Evolutionary conservation across 2,888 invertebrate species (phyloP).

Genomic region (Nyleta sp.): DNA sequence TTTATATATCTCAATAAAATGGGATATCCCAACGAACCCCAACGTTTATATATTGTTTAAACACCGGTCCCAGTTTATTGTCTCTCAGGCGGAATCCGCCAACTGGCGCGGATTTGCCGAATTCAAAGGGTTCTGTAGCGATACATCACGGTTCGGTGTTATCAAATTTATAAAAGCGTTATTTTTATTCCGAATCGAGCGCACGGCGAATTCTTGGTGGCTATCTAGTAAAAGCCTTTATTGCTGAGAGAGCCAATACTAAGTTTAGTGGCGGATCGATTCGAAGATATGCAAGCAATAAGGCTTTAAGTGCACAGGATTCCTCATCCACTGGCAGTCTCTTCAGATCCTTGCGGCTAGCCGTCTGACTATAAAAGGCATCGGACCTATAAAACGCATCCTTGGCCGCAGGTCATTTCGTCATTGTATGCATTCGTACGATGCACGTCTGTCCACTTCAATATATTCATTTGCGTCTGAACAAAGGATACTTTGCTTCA

Average conservation of each 20-base stretch:
- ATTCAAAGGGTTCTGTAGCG: slow-evolving; percentile 38
- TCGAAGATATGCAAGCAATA: slow-evolving; percentile 82
- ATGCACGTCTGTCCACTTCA: slow-evolving; percentile 48
- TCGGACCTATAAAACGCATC: slow-evolving; percentile 82
- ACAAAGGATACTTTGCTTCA: slow-evolving; percentile 49
- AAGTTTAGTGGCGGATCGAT: slow-evolving; percentile 81
- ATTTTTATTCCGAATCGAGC: slow-evolving; percentile 35
- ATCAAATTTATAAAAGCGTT: slow-evolving; percentile 50
- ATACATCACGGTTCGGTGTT: slow-evolving; percentile 39
- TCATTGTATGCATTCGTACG: slow-evolving; percentile 77
- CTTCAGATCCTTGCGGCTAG: slow-evolving; percentile 75
- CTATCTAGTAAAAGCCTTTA: slow-evolving; percentile 80
- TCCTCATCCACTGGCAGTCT: slow-evolving; percentile 78
- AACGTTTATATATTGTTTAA: slow-evolving; percentile 57
- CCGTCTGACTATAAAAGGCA: slow-evolving; percentile 81
- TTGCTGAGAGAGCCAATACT: slow-evolving; percentile 79
- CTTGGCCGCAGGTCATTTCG: slow-evolving; percentile 79
- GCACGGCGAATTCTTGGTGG: slow-evolving; percentile 63
- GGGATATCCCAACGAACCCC: slow-evolving; percentile 23
- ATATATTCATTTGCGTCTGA: slow-evolving; percentile 53
- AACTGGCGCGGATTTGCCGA: slow-evolving; percentile 14
- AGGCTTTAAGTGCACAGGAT: slow-evolving; percentile 82
- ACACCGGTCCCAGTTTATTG: slow-evolving; percentile 42
- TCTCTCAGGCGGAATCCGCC: slow-evolving; percentile 17
- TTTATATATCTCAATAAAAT: slow-evolving; percentile 64